These are phyloP conservation scores for Planiliza haematocheilus DNA, from an alignment of 2,113 vertebrate species.

Conservation along the genomic window DNA sequence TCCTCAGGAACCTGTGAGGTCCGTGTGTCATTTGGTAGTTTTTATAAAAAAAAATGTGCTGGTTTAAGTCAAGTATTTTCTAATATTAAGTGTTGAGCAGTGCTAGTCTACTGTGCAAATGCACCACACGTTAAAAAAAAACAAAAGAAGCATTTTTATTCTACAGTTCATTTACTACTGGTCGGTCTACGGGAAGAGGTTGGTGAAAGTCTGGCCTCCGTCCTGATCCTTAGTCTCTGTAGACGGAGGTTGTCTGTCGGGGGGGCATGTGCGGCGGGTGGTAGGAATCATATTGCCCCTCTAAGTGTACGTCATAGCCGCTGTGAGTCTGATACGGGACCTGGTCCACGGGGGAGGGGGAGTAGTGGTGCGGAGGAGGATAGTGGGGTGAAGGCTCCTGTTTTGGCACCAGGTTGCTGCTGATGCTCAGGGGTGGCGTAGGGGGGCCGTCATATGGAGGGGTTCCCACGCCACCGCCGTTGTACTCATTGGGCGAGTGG, in stretches of 20 bases:
- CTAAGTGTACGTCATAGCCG: constrained; percentile 89
- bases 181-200: constrained; percentile 16
- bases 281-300: constrained; percentile 90
- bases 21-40: constrained; percentile 58
- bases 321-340: constrained; percentile 85
- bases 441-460: constrained; percentile 94
- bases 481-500: constrained; percentile 85
- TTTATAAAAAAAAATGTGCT: constrained; percentile 26
- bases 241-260: constrained; percentile 87
- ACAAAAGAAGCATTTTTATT: constrained; percentile 8
- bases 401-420: constrained; percentile 92
- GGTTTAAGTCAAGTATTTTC: constrained; percentile 40
- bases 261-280: constrained; percentile 80
- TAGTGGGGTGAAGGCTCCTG: constrained; percentile 88
- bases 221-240: constrained; percentile 85
- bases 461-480: constrained; percentile 78
- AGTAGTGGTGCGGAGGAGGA: constrained; percentile 78
- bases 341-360: constrained; percentile 84
- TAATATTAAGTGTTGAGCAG: constrained; percentile 33
- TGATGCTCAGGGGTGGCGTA: constrained; percentile 93
- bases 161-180: constrained; percentile 30
- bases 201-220: not conserved
- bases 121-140: constrained; percentile 36
- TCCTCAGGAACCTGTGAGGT: constrained; percentile 15
- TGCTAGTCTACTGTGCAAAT: constrained; percentile 53